Base-by-base conservation (phyloP, 2,888 invertebrate genomes). In the Leuctra nigra region DNA sequence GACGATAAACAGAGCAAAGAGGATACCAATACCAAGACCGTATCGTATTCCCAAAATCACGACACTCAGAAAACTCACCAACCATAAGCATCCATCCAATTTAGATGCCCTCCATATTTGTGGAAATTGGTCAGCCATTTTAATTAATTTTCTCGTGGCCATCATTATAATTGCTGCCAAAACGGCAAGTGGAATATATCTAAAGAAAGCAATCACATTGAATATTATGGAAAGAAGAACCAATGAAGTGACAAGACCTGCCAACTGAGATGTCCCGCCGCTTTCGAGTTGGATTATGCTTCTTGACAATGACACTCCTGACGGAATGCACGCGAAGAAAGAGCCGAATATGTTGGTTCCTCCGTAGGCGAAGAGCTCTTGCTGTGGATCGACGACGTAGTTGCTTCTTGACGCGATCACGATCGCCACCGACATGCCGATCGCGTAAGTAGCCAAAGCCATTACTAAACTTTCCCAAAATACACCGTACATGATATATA, bases 261-360 rank as follows among this genome's bases (percentile, higher is more conserved):
- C 18, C 3, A 53, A n/a, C 22, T 55, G 55, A 11, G 55, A 29
- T 46, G 16, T n/a, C 11, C 55, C 55, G 13, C 55, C 55, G 18
- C 18, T 18, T 7, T 24, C 16, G 13, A 16, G 14, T 13, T 55
- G 55, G 14, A 55, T 14, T n/a, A 25, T 11, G n/a, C 38, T 38
- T 18, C 55, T 25, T 9, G 44, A 11, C 14, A 55, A 16, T 4
- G 55, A 55, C 1, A 9, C 55, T 13, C 46, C 16, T 7, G 16
- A 2, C 6, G 55, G 55, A 18, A 55, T n/a, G 22, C 46, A 44
- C 4, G 14, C 13, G n/a, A 46, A 11, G 23, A 38, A 22, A 14
- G 46, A 22, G 1, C 33, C 29, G 13, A 18, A 4, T 2, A 55
- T n/a, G 33, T 23, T 46, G 25, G 46, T 18, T 13, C 25, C 1